Evolutionary conservation across 2,113 vertebrate genomes (phyloP).

Genomic region (Plectropomus leopardus): DNA sequence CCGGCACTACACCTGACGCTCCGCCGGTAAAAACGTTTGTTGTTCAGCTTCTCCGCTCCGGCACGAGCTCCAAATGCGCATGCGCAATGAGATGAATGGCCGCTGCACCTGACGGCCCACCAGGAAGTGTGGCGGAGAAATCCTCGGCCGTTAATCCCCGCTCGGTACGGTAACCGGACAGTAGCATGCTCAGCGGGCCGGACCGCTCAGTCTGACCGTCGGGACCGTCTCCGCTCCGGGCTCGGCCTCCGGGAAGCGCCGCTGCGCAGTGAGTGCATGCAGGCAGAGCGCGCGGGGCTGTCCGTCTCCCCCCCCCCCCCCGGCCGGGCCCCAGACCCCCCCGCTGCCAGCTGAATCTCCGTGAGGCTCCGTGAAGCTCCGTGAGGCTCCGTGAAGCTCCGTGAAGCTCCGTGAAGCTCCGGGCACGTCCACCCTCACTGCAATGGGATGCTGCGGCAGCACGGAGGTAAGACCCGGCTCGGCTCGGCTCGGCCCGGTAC

Average conservation of each 20-base stretch:
- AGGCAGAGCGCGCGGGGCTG: constrained; percentile 51
- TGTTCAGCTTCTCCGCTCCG: constrained; percentile 27
- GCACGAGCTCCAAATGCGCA: constrained; percentile 49
- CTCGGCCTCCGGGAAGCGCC: constrained; percentile 54
- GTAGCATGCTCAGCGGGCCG: constrained; percentile 66
- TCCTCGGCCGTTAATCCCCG: constrained; percentile 78
- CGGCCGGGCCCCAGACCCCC: constrained; percentile 75
- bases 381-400: constrained; percentile 67
- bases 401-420: constrained; percentile 67
- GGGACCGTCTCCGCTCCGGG: constrained; percentile 49
- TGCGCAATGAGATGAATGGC: constrained; percentile 84
- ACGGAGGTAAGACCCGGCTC: constrained; percentile 81
- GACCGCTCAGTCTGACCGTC: constrained; percentile 57
- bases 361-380: constrained; percentile 70
- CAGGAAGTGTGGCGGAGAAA: constrained; percentile 86
- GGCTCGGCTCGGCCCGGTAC: constrained; percentile 3
- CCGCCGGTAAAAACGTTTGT: not conserved
- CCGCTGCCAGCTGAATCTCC: constrained; percentile 69
- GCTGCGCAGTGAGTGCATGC: constrained; percentile 45
- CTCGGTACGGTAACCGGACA: constrained; percentile 65
- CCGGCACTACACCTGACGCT: constrained; percentile 38
- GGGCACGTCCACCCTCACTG: constrained; percentile 79
- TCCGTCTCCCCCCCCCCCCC: constrained; percentile 68
- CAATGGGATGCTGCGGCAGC: constrained; percentile 89
- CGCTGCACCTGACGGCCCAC: constrained; percentile 83